Percentiles rank a stretch among this genome's conserved stretches.
phyloP scores from a whole-genome alignment of 2,888 invertebrate species.

The Sipunculus nudus region DNA sequence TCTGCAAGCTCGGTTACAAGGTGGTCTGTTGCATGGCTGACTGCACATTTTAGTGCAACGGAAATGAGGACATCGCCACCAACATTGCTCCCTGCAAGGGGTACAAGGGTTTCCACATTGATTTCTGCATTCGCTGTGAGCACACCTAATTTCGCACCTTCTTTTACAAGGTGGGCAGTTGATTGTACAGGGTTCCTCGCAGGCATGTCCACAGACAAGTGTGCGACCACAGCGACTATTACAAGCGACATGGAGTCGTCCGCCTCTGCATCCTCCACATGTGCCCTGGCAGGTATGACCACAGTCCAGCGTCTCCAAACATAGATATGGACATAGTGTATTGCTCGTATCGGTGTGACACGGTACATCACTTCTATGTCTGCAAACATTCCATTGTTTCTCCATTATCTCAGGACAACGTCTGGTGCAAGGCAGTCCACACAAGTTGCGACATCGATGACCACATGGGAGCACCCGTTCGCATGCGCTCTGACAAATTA shows the following conservation, averaged over 20 bases:
- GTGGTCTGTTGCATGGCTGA: constrained; percentile 62
- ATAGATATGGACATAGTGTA: neutral
- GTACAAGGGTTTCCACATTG: constrained; percentile 55
- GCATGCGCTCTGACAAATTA: constrained; percentile 47
- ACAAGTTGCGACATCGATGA: constrained; percentile 70
- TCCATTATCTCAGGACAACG: too few species aligned
- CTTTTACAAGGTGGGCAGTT: constrained; percentile 63
- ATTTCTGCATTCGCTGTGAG: constrained; percentile 53
- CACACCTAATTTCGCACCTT: constrained; percentile 62
- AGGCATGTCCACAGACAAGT: constrained; percentile 69
- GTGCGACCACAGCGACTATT: constrained; percentile 70
- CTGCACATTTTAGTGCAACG: constrained; percentile 57
- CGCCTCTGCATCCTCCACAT: constrained; percentile 69
- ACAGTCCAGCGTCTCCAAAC: neutral
- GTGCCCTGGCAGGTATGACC: neutral
- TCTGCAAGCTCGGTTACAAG: constrained; percentile 61
- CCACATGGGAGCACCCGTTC: constrained; percentile 65
- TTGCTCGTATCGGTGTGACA: neutral
- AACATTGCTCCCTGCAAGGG: constrained; percentile 62
- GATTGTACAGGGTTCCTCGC: constrained; percentile 57
- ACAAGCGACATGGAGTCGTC: constrained; percentile 73
- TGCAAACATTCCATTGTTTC: neutral
- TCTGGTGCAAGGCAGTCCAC: too few species aligned
- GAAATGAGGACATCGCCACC: constrained; percentile 59
- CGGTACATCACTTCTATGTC: neutral